phyloP scores from a whole-genome alignment of 2,797 vertebrate species.

The Antennarius maculatus region DNA sequence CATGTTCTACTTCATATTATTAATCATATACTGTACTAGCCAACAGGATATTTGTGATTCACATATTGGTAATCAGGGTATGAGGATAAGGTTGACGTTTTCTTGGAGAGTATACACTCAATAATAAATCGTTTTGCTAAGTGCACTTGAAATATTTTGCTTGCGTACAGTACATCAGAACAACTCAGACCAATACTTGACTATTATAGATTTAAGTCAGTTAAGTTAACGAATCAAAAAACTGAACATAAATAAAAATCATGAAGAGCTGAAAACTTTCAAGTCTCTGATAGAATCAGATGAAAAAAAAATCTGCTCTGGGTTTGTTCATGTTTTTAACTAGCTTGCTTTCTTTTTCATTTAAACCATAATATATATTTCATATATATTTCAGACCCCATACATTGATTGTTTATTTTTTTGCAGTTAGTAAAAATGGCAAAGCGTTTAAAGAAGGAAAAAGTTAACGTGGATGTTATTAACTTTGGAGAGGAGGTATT shows the following conservation, averaged over 20 bases:
- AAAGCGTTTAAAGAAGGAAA: conserved; percentile 95
- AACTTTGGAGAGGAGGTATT: conserved; percentile 95
- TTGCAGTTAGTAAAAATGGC: conserved; percentile 92
- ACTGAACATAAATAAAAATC: not conserved
- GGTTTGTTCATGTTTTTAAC: not conserved
- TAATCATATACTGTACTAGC: too few species aligned
- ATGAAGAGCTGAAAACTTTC: too few species aligned
- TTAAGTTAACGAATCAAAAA: not conserved
- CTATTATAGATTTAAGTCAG: not conserved
- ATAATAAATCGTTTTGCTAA: not conserved
- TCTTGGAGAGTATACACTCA: not conserved
- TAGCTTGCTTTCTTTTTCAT: too few species aligned
- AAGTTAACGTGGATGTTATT: conserved; percentile 93
- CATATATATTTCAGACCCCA: not conserved
- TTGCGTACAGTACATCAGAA: not conserved
- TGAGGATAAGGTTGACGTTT: not conserved
- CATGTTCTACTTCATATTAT: not conserved
- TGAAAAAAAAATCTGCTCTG: not conserved
- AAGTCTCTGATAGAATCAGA: not conserved
- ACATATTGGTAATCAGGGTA: too few species aligned
- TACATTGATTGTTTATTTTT: not conserved
- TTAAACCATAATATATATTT: too few species aligned
- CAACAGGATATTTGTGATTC: too few species aligned
- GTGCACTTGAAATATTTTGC: not conserved
- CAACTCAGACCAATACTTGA: not conserved